Percentiles rank a stretch among this genome's conserved stretches.
These are phyloP conservation scores for Hyperoplus lanceolatus DNA, from an alignment of 2,797 vertebrate genomes.

Conservation along the genomic window DNA sequence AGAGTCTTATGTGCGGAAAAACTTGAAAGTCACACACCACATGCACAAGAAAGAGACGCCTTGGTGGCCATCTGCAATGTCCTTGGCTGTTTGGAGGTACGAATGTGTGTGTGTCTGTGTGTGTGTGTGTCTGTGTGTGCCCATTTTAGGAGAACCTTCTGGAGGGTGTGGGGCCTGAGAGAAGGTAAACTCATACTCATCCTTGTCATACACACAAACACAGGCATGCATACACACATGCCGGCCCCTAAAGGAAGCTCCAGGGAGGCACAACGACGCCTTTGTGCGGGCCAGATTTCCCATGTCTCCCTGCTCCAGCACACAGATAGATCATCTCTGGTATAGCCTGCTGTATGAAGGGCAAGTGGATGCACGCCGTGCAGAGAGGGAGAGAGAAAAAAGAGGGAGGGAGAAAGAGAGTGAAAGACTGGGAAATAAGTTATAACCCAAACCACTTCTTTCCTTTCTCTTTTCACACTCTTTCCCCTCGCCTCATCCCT, in stretches of 20 bases:
- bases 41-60: conserved; percentile 40
- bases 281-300: conserved; percentile 82
- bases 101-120: conserved; percentile 40
- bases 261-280: conserved; percentile 77
- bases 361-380: conserved; percentile 83
- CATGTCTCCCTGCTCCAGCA: conserved; percentile 78
- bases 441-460: conserved; percentile 64
- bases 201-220: conserved; percentile 65
- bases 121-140: conserved; percentile 12
- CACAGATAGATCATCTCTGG: conserved; percentile 82
- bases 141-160: conserved; percentile 39
- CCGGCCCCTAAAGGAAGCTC: conserved; percentile 76
- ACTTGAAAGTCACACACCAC: conserved; percentile 41
- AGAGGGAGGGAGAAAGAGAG: conserved; percentile 47
- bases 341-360: conserved; percentile 78
- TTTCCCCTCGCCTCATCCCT: conserved; percentile 64
- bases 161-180: conserved; percentile 49
- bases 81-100: conserved; percentile 62
- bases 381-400: conserved; percentile 37
- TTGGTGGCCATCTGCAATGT: conserved; percentile 55
- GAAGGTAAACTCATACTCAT: conserved; percentile 75
- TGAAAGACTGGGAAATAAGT: conserved; percentile 62
- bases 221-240: conserved; percentile 46
- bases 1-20: conserved; percentile 43
- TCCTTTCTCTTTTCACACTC: conserved; percentile 67